Evolutionary conservation across 1,140 invertebrate genomes (phyloP).

Genomic region (Ganaspis sp.): DNA sequence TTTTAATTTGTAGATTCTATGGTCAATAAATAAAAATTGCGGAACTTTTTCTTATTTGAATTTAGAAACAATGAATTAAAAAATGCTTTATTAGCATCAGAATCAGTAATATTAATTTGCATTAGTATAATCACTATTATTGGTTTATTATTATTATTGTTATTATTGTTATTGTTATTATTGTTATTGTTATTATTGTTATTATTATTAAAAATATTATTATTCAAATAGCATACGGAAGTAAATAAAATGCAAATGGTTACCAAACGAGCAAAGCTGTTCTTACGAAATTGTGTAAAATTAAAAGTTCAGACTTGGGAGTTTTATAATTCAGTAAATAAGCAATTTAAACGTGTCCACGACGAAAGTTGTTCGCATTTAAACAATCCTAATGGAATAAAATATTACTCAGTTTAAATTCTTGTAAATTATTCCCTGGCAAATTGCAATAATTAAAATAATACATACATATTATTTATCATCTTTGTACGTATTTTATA

Average conservation of each 20-base stretch:
- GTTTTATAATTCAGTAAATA: background rate
- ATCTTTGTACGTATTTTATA: too few species aligned
- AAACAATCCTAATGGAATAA: background rate
- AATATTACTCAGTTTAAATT: background rate
- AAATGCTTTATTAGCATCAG: too few species aligned
- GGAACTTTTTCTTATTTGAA: background rate
- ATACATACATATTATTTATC: too few species aligned
- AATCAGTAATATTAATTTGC: too few species aligned
- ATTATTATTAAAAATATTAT: too few species aligned
- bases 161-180: too few species aligned
- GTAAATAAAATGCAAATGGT: background rate
- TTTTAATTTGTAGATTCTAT: background rate
- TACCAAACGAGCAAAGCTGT: background rate
- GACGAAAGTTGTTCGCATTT: conserved; percentile 14
- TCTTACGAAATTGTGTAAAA: conserved; percentile 3
- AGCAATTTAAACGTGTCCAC: background rate
- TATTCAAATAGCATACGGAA: background rate
- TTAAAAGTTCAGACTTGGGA: background rate
- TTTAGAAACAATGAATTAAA: too few species aligned
- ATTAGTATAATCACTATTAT: too few species aligned
- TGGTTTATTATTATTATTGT: too few species aligned
- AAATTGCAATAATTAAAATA: too few species aligned
- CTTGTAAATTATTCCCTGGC: too few species aligned
- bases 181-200: too few species aligned
- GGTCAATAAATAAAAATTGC: background rate